Evolutionary conservation across 2,888 invertebrate genomes (phyloP).

Genomic region (Podotricha telesiphe): DNA sequence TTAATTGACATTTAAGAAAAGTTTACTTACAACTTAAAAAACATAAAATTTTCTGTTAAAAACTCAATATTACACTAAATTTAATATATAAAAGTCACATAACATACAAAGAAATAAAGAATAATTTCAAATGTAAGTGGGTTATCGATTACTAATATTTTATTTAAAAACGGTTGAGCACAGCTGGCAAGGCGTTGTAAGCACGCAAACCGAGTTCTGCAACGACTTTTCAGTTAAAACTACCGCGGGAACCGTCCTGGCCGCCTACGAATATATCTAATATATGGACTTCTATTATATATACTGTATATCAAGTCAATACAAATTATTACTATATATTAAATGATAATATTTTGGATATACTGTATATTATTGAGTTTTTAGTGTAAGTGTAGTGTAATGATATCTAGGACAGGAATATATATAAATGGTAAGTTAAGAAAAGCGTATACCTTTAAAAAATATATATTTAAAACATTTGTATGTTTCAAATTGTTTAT

Average conservation of each 20-base stretch:
- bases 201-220: constrained; percentile 76
- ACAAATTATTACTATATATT: constrained; percentile 6
- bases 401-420: constrained; percentile 24
- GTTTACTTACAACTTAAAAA: too few relatives aligned
- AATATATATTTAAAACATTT: not conserved
- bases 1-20: too few relatives aligned
- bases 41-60: too few relatives aligned
- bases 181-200: constrained; percentile 63
- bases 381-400: constrained; percentile 41
- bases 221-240: constrained; percentile 76
- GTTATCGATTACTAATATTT: constrained; percentile 23
- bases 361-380: not conserved
- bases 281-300: not conserved
- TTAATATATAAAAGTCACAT: too few relatives aligned
- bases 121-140: constrained; percentile 9
- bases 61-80: too few relatives aligned
- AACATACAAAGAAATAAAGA: not conserved
- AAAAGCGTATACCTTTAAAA: not conserved
- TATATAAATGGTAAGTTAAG: constrained; percentile 21
- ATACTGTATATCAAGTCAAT: constrained; percentile 6
- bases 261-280: constrained; percentile 49
- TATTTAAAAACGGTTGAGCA: constrained; percentile 58
- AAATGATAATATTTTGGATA: constrained; percentile 7
- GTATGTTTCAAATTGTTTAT: not conserved
- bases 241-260: constrained; percentile 64